Evolutionary conservation across 2,888 invertebrate genomes (phyloP).

Genomic region (Anticlea derivata): DNA sequence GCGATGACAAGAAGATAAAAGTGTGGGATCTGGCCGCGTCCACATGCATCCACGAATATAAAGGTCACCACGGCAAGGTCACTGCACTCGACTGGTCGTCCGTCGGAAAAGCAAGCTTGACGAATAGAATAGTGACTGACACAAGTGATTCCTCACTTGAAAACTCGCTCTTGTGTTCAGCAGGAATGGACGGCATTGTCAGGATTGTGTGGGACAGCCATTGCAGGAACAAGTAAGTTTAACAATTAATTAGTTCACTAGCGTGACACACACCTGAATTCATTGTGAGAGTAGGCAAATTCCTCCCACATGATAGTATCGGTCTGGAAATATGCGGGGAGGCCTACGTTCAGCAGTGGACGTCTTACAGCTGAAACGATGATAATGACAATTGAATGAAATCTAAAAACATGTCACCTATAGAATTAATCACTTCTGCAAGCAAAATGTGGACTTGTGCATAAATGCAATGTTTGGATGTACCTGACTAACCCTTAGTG

Average conservation of each 20-base stretch:
- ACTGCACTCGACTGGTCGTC: conserved; percentile 85
- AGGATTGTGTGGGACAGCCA: conserved; percentile 86
- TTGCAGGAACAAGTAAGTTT: conserved; percentile 67
- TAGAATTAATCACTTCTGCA: too few species aligned
- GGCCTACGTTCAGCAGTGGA: too few species aligned
- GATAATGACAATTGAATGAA: too few species aligned
- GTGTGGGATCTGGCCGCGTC: conserved; percentile 89
- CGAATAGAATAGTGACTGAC: conserved; percentile 59
- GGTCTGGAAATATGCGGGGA: too few species aligned
- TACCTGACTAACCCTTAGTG: too few species aligned
- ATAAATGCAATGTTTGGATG: too few species aligned
- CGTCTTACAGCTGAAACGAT: too few species aligned
- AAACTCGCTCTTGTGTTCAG: conserved; percentile 85
- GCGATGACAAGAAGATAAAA: conserved; percentile 88
- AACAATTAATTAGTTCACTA: background rate
- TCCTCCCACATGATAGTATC: too few species aligned
- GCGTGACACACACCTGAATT: too few species aligned
- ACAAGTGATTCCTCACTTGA: conserved; percentile 55
- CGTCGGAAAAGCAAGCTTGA: conserved; percentile 63
- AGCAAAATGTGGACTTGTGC: too few species aligned
- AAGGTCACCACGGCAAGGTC: conserved; percentile 86
- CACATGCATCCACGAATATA: conserved; percentile 85
- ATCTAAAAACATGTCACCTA: too few species aligned
- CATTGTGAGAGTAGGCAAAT: too few species aligned
- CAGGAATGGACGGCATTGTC: conserved; percentile 86